phyloP scores from a whole-genome alignment of 2,113 vertebrate genomes.

The Planiliza haematocheilus region DNA sequence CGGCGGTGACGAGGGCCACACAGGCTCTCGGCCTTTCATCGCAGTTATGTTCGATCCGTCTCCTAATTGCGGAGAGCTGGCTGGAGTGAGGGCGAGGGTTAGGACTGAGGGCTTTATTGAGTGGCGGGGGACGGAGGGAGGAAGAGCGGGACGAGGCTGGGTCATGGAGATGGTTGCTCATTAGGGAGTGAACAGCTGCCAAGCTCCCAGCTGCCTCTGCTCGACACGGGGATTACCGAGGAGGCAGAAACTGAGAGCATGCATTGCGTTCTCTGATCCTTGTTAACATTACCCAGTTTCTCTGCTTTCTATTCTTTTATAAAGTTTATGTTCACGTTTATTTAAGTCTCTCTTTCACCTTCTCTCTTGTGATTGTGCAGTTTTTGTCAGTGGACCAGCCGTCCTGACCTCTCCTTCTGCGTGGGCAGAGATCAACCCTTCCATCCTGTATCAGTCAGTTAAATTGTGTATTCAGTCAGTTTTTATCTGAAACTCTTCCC shows the following conservation, averaged over 20 bases:
- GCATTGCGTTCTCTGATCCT: conserved; percentile 3
- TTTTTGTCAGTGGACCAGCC: conserved; percentile 30
- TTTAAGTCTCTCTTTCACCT: not conserved
- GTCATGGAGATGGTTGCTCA: conserved; percentile 72
- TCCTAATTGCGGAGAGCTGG: conserved; percentile 65
- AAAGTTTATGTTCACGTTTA: not conserved
- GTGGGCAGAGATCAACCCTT: conserved; percentile 11
- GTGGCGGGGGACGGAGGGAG: conserved; percentile 19
- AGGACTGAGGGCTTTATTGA: conserved; percentile 58
- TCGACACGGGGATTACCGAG: conserved; percentile 41
- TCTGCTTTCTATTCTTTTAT: not conserved
- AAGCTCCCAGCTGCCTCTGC: conserved; percentile 64
- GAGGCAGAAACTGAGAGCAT: not conserved
- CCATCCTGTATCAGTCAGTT: too few species aligned
- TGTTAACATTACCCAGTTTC: not conserved
- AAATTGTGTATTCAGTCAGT: conserved; percentile 4
- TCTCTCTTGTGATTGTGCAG: not conserved
- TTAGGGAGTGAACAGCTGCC: conserved; percentile 70
- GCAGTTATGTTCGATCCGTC: conserved; percentile 41
- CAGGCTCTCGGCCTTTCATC: conserved; percentile 60
- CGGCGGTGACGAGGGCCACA: conserved; percentile 49
- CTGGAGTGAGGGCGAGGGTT: conserved; percentile 42
- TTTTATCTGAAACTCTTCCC: not conserved
- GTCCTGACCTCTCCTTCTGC: not conserved
- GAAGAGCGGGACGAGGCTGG: conserved; percentile 40